Evolutionary conservation across 2,888 invertebrate species (phyloP).

Genomic region (Cephalotes varians): DNA sequence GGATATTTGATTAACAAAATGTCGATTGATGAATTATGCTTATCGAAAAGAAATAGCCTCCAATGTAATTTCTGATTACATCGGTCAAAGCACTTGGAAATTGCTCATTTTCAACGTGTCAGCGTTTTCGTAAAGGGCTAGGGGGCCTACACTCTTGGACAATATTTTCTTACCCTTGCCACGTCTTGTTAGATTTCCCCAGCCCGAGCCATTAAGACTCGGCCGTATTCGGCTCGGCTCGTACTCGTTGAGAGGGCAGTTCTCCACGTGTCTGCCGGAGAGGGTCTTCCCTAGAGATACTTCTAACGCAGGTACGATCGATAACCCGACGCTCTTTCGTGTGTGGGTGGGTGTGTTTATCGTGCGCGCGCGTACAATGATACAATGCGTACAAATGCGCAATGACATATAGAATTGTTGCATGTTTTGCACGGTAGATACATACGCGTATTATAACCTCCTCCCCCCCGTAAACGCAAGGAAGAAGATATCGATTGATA

Average conservation of each 20-base stretch:
- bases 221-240: constrained; percentile 30
- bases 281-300: constrained; percentile 68
- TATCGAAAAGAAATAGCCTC: neutral
- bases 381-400: constrained; percentile 44
- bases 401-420: constrained; percentile 56
- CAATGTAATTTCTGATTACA: neutral
- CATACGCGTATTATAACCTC: constrained; percentile 54
- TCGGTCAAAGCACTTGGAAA: neutral
- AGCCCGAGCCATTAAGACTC: constrained; percentile 16
- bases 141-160: neutral
- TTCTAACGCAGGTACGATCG: constrained; percentile 66
- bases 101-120: neutral
- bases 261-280: constrained; percentile 63
- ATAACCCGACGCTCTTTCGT: constrained; percentile 57
- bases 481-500: constrained; percentile 38
- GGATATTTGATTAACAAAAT: neutral
- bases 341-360: constrained; percentile 18
- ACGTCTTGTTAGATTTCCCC: no score
- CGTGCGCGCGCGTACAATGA: neutral
- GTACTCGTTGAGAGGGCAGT: constrained; percentile 54
- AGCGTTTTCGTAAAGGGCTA: neutral
- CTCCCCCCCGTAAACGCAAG: constrained; percentile 24
- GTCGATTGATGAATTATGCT: neutral
- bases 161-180: neutral
- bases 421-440: constrained; percentile 54